phyloP scores from a whole-genome alignment of 2,113 vertebrate genomes.

The Stigmatopora argus region DNA sequence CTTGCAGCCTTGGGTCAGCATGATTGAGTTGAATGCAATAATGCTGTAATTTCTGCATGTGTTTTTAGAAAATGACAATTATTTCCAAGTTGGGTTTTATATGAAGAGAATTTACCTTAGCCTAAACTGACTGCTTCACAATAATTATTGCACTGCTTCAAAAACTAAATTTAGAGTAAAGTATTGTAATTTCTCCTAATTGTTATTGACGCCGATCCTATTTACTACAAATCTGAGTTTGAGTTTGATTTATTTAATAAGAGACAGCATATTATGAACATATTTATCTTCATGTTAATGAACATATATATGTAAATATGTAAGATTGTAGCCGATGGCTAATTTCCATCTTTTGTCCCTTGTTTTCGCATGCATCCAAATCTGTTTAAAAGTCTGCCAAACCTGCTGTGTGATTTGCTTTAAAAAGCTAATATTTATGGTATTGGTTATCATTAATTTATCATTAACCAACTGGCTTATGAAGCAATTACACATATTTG shows the following conservation, averaged over 20 bases:
- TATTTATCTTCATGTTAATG: too few species aligned
- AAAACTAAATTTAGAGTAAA: background rate
- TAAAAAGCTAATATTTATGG: conserved; percentile 12
- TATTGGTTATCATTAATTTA: conserved; percentile 50
- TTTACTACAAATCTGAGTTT: conserved; percentile 12
- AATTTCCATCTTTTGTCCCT: too few species aligned
- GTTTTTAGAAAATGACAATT: conserved; percentile 1
- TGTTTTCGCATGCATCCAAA: too few species aligned
- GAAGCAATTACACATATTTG: conserved; percentile 59
- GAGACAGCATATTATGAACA: too few species aligned
- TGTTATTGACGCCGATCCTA: conserved; percentile 3
- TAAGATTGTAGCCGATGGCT: too few species aligned
- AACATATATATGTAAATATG: too few species aligned
- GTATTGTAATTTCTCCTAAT: conserved; percentile 17
- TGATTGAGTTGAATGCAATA: conserved; percentile 9
- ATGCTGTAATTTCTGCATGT: conserved; percentile 22
- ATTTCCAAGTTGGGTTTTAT: background rate
- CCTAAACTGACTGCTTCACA: conserved; percentile 16
- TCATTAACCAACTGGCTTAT: conserved; percentile 35
- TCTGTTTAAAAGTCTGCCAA: conserved; percentile 11
- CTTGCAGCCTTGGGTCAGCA: conserved; percentile 27
- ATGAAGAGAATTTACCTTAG: conserved; percentile 10
- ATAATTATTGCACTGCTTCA: conserved; percentile 10
- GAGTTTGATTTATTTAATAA: too few species aligned
- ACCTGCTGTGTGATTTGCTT: background rate